Evolutionary conservation across 2,797 vertebrate genomes (phyloP).

Genomic region (Hydrophis major): DNA sequence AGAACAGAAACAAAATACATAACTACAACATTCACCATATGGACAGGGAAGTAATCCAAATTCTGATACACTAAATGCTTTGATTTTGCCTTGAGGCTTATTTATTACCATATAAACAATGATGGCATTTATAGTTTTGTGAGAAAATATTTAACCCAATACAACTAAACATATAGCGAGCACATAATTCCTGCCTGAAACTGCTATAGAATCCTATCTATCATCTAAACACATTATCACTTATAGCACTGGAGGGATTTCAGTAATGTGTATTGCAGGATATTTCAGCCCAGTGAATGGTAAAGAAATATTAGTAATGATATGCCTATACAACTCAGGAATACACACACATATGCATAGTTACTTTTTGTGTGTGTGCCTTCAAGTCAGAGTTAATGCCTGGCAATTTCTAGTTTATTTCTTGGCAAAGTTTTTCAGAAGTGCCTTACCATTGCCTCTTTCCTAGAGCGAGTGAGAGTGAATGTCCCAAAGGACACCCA

Average conservation of each 20-base stretch:
- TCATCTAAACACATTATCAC: neutral
- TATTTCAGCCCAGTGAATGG: neutral
- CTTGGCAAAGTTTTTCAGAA: neutral
- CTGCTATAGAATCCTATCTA: neutral
- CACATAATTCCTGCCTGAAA: neutral
- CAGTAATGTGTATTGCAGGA: neutral
- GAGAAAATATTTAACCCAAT: slow-evolving; percentile 6
- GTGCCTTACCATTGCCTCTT: neutral
- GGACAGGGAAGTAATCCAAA: neutral
- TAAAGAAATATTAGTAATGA: neutral
- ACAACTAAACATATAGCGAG: slow-evolving; percentile 15
- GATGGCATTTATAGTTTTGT: neutral
- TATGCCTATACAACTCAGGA: neutral
- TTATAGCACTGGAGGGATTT: neutral
- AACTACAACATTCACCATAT: neutral
- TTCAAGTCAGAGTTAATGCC: neutral
- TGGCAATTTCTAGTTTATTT: neutral
- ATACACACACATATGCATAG: neutral
- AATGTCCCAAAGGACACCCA: neutral
- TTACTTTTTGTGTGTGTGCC: neutral
- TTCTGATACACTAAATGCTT: slow-evolving; percentile 16
- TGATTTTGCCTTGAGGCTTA: slow-evolving; percentile 21
- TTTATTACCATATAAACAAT: slow-evolving; percentile 17
- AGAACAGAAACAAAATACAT: neutral
- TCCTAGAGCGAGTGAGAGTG: neutral